Conservation (phyloP, 2,797 vertebrate species). For the Pseudocheirus occidentalis region DNA sequence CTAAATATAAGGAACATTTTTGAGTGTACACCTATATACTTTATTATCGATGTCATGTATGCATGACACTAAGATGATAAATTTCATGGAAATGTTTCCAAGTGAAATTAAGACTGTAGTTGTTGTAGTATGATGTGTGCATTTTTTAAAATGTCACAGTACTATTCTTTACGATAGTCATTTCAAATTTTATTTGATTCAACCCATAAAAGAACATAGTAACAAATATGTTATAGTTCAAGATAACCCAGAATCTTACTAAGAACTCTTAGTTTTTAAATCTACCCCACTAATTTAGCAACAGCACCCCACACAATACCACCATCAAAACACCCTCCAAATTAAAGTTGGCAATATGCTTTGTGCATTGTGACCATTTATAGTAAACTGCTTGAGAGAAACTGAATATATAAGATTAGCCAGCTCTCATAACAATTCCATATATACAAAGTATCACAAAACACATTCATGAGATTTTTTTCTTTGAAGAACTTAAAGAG, state of each 20-base stretch:
- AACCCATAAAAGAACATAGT: neutral
- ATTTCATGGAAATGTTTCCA: conserved; percentile 44
- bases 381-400: conserved; percentile 76
- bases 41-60: conserved; percentile 18
- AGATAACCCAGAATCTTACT: neutral
- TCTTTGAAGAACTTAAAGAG: conserved; percentile 65
- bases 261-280: conserved; percentile 33
- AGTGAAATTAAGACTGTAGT: neutral
- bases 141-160: conserved; percentile 40
- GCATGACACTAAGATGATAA: conserved; percentile 22
- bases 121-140: conserved; percentile 10
- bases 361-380: conserved; percentile 76
- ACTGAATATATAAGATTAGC: conserved; percentile 70
- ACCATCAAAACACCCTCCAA: conserved; percentile 63
- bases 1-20: conserved; percentile 27
- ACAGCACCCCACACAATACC: neutral
- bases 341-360: conserved; percentile 70
- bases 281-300: conserved; percentile 56
- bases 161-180: conserved; percentile 40
- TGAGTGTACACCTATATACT: conserved; percentile 13
- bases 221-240: conserved; percentile 35
- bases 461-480: conserved; percentile 73
- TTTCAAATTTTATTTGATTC: conserved; percentile 32
- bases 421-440: conserved; percentile 74
- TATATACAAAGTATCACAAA: conserved; percentile 70